Percentiles rank a stretch among this genome's conserved stretches.
phyloP scores from a whole-genome alignment of 2,888 invertebrate species.

The Cylindroiulus punctatus region DNA sequence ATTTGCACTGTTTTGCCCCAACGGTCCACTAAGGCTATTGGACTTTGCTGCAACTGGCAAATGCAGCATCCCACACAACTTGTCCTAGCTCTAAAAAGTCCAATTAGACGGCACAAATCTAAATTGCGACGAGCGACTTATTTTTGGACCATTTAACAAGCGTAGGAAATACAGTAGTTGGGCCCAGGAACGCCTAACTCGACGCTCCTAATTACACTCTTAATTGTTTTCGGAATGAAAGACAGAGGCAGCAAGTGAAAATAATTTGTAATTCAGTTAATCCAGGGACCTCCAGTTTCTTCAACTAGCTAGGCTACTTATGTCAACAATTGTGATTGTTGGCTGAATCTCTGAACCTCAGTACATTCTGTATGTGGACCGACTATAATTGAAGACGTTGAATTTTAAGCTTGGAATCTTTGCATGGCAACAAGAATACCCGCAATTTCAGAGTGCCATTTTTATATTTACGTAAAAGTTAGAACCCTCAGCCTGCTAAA shows the following conservation, averaged over 20 bases:
- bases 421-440: no score
- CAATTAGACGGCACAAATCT: not conserved
- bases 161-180: not conserved
- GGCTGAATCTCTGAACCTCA: no score
- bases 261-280: conserved; percentile 25
- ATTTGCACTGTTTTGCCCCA: not conserved
- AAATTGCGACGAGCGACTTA: not conserved
- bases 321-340: no score
- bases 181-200: not conserved
- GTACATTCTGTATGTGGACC: no score
- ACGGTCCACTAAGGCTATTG: not conserved
- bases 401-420: no score
- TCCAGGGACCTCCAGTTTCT: not conserved
- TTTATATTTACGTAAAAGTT: no score
- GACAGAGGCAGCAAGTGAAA: conserved; percentile 26
- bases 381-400: no score
- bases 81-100: not conserved
- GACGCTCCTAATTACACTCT: not conserved
- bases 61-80: not conserved
- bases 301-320: no score
- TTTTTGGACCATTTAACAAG: not conserved
- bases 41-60: not conserved
- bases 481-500: no score
- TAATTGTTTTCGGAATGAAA: conserved; percentile 28
- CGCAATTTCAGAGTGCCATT: no score